These are phyloP conservation scores for Pangasianodon gigas DNA, from an alignment of 2,113 vertebrate species.

Conservation along the genomic window DNA sequence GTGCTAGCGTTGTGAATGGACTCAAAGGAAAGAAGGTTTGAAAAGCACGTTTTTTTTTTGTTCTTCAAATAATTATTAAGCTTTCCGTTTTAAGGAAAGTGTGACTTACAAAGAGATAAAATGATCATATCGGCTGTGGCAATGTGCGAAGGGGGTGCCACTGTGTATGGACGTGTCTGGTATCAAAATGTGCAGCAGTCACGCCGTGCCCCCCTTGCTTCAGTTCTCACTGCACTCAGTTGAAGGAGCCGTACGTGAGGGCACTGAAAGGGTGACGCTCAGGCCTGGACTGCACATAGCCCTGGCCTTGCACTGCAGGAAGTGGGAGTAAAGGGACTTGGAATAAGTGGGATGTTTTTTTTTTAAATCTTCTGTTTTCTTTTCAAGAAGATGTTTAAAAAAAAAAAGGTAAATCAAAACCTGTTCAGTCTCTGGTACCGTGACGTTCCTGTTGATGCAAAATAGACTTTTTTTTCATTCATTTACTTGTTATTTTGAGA, in stretches of 20 bases:
- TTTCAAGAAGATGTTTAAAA: constrained; percentile 72
- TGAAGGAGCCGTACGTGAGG: constrained; percentile 64
- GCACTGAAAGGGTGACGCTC: constrained; percentile 64
- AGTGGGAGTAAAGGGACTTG: constrained; percentile 73
- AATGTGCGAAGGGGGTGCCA: constrained; percentile 74
- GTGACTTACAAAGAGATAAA: constrained; percentile 69
- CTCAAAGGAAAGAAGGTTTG: constrained; percentile 75
- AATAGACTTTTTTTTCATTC: constrained; percentile 65
- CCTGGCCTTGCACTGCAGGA: constrained; percentile 69
- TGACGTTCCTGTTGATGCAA: constrained; percentile 79
- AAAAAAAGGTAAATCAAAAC: constrained; percentile 67
- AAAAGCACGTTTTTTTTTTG: constrained; percentile 75
- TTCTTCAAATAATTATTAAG: constrained; percentile 76
- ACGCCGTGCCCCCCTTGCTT: constrained; percentile 51
- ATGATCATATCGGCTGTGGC: constrained; percentile 74
- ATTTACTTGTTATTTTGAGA: constrained; percentile 65
- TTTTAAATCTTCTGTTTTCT: constrained; percentile 63
- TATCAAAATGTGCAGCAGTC: constrained; percentile 32
- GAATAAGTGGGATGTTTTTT: constrained; percentile 74
- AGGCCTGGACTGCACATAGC: constrained; percentile 66
- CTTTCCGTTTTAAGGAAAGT: constrained; percentile 86
- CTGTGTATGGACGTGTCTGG: constrained; percentile 66
- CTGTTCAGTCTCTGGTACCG: constrained; percentile 76
- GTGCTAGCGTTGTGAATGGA: constrained; percentile 83
- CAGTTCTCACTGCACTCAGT: constrained; percentile 58